phyloP scores from a whole-genome alignment of 2,797 vertebrate species.

The Streptopelia turtur region DNA sequence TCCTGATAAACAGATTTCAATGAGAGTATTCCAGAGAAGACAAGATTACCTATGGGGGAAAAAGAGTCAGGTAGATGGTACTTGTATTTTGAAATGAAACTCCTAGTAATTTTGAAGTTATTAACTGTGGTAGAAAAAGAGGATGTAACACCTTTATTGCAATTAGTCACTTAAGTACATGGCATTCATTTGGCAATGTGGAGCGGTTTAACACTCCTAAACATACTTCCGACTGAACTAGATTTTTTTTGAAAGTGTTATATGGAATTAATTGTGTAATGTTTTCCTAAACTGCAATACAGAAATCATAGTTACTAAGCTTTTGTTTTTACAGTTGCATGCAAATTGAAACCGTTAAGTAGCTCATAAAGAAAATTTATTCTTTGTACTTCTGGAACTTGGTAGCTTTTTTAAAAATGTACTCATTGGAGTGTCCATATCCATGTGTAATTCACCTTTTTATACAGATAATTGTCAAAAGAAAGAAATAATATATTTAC shows the following conservation, averaged over 20 bases:
- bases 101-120: neutral
- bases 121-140: neutral
- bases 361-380: slow-evolving; percentile 46
- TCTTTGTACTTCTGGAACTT: slow-evolving; percentile 34
- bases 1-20: neutral
- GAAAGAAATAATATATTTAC: neutral
- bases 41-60: neutral
- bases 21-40: neutral
- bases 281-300: slow-evolving; percentile 41
- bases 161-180: neutral
- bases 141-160: neutral
- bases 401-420: slow-evolving; percentile 1
- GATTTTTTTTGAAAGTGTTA: slow-evolving; percentile 62
- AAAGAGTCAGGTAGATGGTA: neutral
- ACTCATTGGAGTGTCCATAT: neutral
- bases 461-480: neutral
- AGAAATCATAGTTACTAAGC: slow-evolving; percentile 38
- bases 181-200: neutral
- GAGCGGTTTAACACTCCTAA: neutral
- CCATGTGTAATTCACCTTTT: neutral
- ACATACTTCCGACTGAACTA: neutral
- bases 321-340: slow-evolving; percentile 53
- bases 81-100: neutral
- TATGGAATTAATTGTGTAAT: slow-evolving; percentile 38
- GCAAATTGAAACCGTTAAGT: slow-evolving; percentile 58